These are phyloP conservation scores for Hipparchia semele DNA, from an alignment of 2,888 invertebrate species.

Conservation along the genomic window DNA sequence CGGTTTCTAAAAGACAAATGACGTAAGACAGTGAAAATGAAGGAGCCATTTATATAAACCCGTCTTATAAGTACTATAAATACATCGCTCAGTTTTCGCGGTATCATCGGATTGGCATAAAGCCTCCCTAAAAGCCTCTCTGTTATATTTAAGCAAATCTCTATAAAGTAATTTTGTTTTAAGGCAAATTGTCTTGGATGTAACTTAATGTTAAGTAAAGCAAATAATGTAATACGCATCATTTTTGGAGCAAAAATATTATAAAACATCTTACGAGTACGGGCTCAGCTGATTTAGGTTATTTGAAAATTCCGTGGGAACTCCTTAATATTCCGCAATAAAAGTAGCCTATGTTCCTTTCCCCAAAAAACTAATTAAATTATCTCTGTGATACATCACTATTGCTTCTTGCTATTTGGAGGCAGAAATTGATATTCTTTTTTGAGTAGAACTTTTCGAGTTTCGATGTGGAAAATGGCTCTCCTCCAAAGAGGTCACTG, in stretches of 20 bases:
- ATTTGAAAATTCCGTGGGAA: too few relatives aligned
- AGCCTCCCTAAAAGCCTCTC: constrained; percentile 27
- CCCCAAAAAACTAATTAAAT: too few relatives aligned
- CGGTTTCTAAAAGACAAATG: constrained; percentile 15
- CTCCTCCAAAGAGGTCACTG: background rate
- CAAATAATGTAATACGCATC: constrained; percentile 12
- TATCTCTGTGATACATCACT: too few relatives aligned
- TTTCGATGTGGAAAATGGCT: background rate
- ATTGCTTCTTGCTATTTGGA: too few relatives aligned
- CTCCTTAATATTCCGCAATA: too few relatives aligned
- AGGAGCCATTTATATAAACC: constrained; percentile 35
- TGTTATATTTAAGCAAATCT: constrained; percentile 26
- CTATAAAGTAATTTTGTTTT: constrained; percentile 23
- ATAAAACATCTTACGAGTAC: too few relatives aligned
- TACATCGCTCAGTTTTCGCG: constrained; percentile 33
- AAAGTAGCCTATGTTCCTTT: too few relatives aligned
- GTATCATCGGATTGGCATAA: constrained; percentile 31
- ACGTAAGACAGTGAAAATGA: constrained; percentile 16
- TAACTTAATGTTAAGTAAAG: constrained; percentile 15
- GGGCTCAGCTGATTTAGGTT: too few relatives aligned
- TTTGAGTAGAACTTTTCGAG: background rate
- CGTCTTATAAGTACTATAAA: constrained; percentile 33
- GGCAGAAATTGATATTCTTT: too few relatives aligned
- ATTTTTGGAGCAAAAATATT: background rate
- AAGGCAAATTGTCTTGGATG: constrained; percentile 20